phyloP scores from a whole-genome alignment of 2,888 invertebrate species.

The Pollenia griseotomentosa region DNA sequence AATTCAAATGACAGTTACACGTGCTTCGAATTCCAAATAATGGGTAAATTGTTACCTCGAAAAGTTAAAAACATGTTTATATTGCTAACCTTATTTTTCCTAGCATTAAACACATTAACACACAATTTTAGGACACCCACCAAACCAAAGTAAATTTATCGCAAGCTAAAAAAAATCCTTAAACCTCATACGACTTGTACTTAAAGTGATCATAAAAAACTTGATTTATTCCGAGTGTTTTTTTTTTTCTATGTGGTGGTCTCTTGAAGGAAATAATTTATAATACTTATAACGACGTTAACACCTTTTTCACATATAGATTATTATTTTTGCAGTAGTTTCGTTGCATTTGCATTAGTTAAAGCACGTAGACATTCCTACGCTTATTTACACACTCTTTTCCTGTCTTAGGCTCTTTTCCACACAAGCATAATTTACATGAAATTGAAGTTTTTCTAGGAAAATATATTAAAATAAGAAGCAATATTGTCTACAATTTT shows the following conservation, averaged over 20 bases:
- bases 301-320: slow-evolving; percentile 64
- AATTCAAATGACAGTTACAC: no score
- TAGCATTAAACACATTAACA: no score
- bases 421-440: neutral
- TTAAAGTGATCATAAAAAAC: no score
- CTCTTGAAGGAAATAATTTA: slow-evolving; percentile 55
- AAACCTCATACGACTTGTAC: no score
- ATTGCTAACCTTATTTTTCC: no score
- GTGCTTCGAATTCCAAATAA: no score
- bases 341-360: neutral
- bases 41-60: no score
- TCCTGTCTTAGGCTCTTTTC: neutral
- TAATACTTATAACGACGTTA: slow-evolving; percentile 68
- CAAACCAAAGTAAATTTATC: no score
- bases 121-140: no score
- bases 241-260: neutral
- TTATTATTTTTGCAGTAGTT: slow-evolving; percentile 60
- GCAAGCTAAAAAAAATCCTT: no score
- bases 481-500: neutral
- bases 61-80: no score
- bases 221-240: no score
- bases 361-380: neutral
- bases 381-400: neutral
- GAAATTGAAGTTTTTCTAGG: slow-evolving; percentile 29
- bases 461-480: slow-evolving; percentile 48